These are phyloP conservation scores for Antedon mediterranea DNA, from an alignment of 53 echinoderm and acorn worm species.

Conservation along the genomic window DNA sequence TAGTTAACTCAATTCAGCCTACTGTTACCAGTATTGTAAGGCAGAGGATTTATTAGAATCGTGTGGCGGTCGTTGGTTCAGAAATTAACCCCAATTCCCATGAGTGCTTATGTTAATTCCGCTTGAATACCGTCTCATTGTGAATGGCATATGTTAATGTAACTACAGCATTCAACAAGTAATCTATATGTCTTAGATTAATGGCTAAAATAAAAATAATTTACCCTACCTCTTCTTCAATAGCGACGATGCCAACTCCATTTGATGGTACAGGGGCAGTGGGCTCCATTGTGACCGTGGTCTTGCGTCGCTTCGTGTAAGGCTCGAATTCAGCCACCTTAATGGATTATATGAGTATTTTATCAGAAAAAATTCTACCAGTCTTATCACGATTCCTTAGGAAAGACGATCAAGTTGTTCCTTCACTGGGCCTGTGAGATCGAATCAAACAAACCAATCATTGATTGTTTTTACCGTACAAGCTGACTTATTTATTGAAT, in stretches of 20 bases:
- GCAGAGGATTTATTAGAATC: neutral
- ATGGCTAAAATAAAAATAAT: neutral
- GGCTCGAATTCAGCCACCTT: neutral
- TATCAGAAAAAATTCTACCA: neutral
- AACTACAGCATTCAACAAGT: neutral
- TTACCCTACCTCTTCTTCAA: neutral
- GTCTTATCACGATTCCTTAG: neutral
- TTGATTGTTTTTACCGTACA: too few species aligned
- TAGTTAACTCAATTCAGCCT: neutral
- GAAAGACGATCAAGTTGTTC: too few species aligned
- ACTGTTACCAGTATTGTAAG: neutral
- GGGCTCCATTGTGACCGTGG: neutral
- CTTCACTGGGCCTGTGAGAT: too few species aligned
- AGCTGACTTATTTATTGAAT: too few species aligned
- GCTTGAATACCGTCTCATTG: neutral
- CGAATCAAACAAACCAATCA: too few species aligned
- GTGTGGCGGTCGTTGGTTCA: neutral
- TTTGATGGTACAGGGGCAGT: neutral
- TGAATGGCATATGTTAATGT: neutral
- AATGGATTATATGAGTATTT: neutral
- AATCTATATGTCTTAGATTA: neutral
- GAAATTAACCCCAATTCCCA: slow-evolving; percentile 1
- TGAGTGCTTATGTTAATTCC: neutral
- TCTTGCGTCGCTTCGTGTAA: neutral
- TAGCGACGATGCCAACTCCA: neutral